Conservation (phyloP, 1,140 invertebrate genomes). For the Geopemphigus sp. region DNA sequence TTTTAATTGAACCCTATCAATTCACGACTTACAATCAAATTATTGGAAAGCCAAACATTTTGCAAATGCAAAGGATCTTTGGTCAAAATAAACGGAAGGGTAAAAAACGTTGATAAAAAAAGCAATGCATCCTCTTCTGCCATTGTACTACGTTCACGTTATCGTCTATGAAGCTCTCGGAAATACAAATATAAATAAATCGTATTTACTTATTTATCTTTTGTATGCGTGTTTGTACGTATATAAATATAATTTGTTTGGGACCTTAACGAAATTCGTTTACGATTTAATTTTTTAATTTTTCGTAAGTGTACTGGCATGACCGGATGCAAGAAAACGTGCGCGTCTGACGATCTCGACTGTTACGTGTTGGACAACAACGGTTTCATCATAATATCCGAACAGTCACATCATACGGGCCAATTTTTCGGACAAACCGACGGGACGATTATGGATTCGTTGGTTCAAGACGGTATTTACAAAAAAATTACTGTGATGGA, state of each 20-base stretch:
- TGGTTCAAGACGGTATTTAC: slow-evolving; percentile 87
- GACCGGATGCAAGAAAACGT: slow-evolving; percentile 74
- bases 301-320: slow-evolving; percentile 66
- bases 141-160: too few relatives aligned
- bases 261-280: too few relatives aligned
- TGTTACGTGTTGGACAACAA: slow-evolving; percentile 92
- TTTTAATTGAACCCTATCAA: too few relatives aligned
- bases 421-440: slow-evolving; percentile 91
- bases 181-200: too few relatives aligned
- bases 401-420: slow-evolving; percentile 77
- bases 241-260: neutral
- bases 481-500: slow-evolving; percentile 80
- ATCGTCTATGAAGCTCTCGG: too few relatives aligned
- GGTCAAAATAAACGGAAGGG: too few relatives aligned
- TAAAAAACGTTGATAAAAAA: too few relatives aligned
- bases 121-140: too few relatives aligned
- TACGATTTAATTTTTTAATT: neutral
- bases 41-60: too few relatives aligned
- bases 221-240: neutral
- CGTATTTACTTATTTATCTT: neutral
- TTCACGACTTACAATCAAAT: too few relatives aligned
- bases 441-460: slow-evolving; percentile 90
- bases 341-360: slow-evolving; percentile 79
- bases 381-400: slow-evolving; percentile 89
- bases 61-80: too few relatives aligned